These are phyloP conservation scores for Caenorhabditis afra DNA, from an alignment of 2,888 invertebrate genomes.

Conservation along the genomic window DNA sequence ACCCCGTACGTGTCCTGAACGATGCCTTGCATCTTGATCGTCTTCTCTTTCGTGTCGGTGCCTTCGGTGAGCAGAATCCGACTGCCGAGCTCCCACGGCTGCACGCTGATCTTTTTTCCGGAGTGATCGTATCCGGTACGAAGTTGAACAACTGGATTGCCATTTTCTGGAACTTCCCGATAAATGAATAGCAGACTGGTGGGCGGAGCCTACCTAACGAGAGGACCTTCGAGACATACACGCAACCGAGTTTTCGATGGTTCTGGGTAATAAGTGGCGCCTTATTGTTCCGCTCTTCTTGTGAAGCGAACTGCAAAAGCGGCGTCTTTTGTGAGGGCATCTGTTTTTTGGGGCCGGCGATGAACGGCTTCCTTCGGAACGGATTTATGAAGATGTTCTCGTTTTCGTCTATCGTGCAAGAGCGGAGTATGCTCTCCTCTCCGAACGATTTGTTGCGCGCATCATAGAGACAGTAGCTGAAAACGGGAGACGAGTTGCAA, in stretches of 20 bases:
- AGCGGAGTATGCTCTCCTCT: neutral
- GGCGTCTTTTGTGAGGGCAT: too few relatives aligned
- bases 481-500: neutral
- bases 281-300: too few relatives aligned
- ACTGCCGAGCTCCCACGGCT: neutral
- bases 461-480: constrained; percentile 9
- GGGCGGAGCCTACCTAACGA: neutral
- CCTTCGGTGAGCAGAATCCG: constrained; percentile 4
- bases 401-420: too few relatives aligned
- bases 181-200: neutral
- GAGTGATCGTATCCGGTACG: neutral
- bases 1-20: constrained; percentile 15
- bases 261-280: too few relatives aligned
- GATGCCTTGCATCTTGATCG: neutral
- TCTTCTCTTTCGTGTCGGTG: neutral
- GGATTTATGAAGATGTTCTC: too few relatives aligned
- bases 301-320: too few relatives aligned
- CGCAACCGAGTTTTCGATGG: neutral
- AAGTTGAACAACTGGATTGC: neutral
- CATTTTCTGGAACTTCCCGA: constrained; percentile 2
- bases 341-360: too few relatives aligned
- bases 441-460: neutral
- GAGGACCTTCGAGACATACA: neutral
- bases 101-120: neutral
- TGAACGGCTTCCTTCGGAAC: too few relatives aligned